These are phyloP conservation scores for Drosophila pandora DNA, from an alignment of 1,140 invertebrate species.

Conservation along the genomic window DNA sequence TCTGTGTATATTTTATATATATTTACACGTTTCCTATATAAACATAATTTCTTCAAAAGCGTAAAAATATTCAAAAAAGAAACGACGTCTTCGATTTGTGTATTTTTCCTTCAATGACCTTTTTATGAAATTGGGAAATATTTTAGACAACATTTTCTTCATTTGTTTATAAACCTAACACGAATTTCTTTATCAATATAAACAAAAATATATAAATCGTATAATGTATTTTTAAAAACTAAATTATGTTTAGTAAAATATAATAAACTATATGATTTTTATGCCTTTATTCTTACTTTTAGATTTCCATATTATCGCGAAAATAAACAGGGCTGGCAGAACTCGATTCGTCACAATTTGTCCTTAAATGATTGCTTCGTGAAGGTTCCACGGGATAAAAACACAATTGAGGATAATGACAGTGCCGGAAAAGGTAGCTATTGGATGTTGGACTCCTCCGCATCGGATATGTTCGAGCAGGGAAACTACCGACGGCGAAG, in stretches of 20 bases:
- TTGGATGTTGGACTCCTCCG: conserved; percentile 94
- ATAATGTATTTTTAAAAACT: conserved; percentile 5
- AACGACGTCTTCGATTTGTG: neutral
- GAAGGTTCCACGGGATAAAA: conserved; percentile 91
- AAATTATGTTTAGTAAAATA: conserved; percentile 5
- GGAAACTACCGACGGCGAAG: conserved; percentile 91
- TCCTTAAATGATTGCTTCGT: conserved; percentile 97
- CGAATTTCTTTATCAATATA: conserved; percentile 40
- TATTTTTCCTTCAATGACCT: conserved; percentile 3
- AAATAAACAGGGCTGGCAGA: conserved; percentile 94
- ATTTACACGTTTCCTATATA: conserved; percentile 20
- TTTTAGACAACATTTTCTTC: conserved; percentile 23
- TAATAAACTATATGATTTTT: neutral
- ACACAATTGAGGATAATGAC: conserved; percentile 88
- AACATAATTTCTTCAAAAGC: conserved; percentile 19
- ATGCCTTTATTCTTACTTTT: neutral
- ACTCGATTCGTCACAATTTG: conserved; percentile 94
- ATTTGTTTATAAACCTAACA: conserved; percentile 38
- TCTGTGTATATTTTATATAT: neutral
- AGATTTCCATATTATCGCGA: conserved; percentile 91
- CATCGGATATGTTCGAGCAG: conserved; percentile 95
- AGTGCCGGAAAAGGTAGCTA: conserved; percentile 90
- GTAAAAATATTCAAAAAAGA: conserved; percentile 1
- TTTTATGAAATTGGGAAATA: conserved; percentile 17
- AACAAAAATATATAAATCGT: conserved; percentile 24